Evolutionary conservation across 2,888 invertebrate genomes (phyloP).

Genomic region (Priocnemis perturbator): DNA sequence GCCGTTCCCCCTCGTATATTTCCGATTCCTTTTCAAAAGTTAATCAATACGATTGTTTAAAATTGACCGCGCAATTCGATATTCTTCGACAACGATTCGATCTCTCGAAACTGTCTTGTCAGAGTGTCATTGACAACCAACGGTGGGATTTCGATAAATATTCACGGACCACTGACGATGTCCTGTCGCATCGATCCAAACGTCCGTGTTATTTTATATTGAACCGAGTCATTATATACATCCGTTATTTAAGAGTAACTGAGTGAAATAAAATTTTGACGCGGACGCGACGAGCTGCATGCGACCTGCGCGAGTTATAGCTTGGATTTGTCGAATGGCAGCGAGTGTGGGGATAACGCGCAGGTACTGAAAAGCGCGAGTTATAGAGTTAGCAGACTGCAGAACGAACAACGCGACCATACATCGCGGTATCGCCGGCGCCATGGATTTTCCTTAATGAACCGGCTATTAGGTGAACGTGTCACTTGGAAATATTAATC

Average conservation of each 20-base stretch:
- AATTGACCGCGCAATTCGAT: neutral
- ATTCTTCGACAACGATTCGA: neutral
- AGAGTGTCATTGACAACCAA: conserved; percentile 14
- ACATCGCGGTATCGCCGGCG: neutral
- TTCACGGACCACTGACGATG: conserved; percentile 43
- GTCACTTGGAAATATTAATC: conserved; percentile 9
- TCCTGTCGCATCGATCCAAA: neutral
- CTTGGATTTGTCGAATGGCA: too few species aligned
- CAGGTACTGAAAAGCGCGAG: too few species aligned
- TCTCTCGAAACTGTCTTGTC: neutral
- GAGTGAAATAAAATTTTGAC: too few species aligned
- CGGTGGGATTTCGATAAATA: conserved; percentile 55
- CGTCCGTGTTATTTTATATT: neutral
- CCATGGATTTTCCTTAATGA: conserved; percentile 4
- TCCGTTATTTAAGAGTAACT: too few species aligned
- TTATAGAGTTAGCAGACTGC: too few species aligned
- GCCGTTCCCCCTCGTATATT: conserved; percentile 13
- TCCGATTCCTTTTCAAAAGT: conserved; percentile 16
- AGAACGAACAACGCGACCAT: too few species aligned
- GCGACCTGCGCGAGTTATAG: too few species aligned
- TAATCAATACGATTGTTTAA: neutral
- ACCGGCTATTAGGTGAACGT: neutral
- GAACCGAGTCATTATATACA: too few species aligned
- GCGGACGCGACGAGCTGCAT: too few species aligned
- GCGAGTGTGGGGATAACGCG: too few species aligned